Evolutionary conservation across 2,888 invertebrate genomes (phyloP), one percentile per base, ranked within the genome.

Genomic region (Nebria salina): DNA sequence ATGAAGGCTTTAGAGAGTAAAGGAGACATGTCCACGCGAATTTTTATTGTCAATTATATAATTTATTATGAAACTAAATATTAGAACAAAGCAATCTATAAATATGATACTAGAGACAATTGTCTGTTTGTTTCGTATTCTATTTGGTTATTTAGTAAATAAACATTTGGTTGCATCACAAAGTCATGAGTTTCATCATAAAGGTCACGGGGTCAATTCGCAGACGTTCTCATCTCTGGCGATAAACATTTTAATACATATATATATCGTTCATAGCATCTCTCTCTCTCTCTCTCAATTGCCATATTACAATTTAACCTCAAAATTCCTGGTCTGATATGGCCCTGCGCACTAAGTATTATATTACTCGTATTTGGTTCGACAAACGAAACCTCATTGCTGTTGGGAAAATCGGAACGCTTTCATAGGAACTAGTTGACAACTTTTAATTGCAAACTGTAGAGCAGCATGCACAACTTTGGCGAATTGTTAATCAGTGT

Each of bases 401-500:
- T 34, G 34, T 54, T 54, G 54, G 54, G 6, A 8, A 13, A 8
- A 11, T 8, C 54, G 54, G 11, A 8, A 13, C 54, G 13, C 54
- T 54, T 54, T 54, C 54, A 54, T 5, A 54, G 11, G 43, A 73
- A 73, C 73, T 73, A 73, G 73, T 42, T 73, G 73, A 73, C 73
- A 73, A 73, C 42, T 73, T 73, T 73, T 73, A 73, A 73, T 73
- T 73, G 73, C 73, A 41, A n/a, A 15, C 9, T 41, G 11, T 41
- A 41, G 4, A 43, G 11, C 26, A 73, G 73, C 42, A 25, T 68
- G 3, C 20, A 20, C 68, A 68, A 68, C 68, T 68, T 68, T 70
- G 11, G 42, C 34, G 73, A 73, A 73, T 42, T 73, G 73, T 73
- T 73, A 73, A 73, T 73, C 73, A 73, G 73, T 73, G 41, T 34